phyloP scores from a whole-genome alignment of 2,797 vertebrate genomes.

The Siniperca scherzeri region DNA sequence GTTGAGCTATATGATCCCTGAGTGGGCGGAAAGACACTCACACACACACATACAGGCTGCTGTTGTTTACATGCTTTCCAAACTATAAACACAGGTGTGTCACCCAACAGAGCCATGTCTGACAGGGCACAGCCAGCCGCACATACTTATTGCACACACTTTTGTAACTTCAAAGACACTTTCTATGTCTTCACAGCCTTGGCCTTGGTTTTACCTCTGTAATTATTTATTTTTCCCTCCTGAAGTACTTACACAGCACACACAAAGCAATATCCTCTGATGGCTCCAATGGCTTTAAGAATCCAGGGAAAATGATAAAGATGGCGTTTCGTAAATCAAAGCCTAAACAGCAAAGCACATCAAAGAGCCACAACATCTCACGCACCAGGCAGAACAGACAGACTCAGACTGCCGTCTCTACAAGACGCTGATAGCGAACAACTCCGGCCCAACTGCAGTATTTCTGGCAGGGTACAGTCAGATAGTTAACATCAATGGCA shows the following conservation, averaged over 20 bases:
- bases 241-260: constrained; percentile 42
- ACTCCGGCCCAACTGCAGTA: constrained; percentile 34
- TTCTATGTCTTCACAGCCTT: constrained; percentile 35
- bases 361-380: constrained; percentile 70
- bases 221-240: constrained; percentile 48
- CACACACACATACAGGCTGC: constrained; percentile 18
- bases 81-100: constrained; percentile 81
- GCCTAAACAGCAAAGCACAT: constrained; percentile 66
- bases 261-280: constrained; percentile 33
- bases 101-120: constrained; percentile 55
- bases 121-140: constrained; percentile 45
- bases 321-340: constrained; percentile 72
- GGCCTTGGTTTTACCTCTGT: constrained; percentile 60
- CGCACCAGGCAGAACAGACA: constrained; percentile 50
- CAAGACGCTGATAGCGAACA: constrained; percentile 52
- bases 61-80: constrained; percentile 62
- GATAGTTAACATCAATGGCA: constrained; percentile 76
- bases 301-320: constrained; percentile 63
- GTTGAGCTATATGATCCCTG: constrained; percentile 62
- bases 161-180: constrained; percentile 59
- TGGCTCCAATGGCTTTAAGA: constrained; percentile 53
- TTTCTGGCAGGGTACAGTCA: constrained; percentile 55
- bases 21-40: constrained; percentile 38
- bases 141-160: constrained; percentile 4
- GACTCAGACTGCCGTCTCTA: constrained; percentile 62